Evolutionary conservation across 2,113 vertebrate species (phyloP).

Genomic region (Oxyura jamaicensis): DNA sequence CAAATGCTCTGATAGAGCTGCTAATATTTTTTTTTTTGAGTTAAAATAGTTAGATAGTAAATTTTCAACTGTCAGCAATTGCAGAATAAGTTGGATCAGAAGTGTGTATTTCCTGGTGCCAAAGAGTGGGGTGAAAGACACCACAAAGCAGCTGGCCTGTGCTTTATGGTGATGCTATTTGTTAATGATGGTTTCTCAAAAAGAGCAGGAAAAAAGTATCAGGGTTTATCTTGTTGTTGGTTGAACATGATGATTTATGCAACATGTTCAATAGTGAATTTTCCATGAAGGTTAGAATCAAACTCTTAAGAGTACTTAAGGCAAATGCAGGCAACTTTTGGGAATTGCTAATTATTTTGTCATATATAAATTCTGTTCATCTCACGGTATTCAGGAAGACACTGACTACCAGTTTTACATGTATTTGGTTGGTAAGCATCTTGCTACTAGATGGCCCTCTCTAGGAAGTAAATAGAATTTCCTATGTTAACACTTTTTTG

Average conservation of each 20-base stretch:
- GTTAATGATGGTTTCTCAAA: not conserved
- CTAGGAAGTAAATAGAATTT: not conserved
- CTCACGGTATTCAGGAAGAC: not conserved
- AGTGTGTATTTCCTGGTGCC: not conserved
- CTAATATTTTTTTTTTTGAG: not conserved
- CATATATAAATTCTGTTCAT: not conserved
- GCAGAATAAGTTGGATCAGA: not conserved
- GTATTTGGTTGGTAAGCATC: not conserved
- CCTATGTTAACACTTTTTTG: not conserved
- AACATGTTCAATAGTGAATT: not conserved
- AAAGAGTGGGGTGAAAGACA: not conserved
- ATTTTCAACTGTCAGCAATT: not conserved
- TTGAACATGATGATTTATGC: not conserved
- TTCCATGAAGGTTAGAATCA: not conserved
- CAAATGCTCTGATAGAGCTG: not conserved
- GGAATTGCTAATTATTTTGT: not conserved
- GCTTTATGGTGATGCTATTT: not conserved
- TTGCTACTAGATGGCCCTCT: not conserved
- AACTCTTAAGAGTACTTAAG: not conserved
- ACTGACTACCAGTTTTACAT: not conserved
- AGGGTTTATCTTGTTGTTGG: not conserved
- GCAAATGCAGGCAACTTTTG: not conserved
- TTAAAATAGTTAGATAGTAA: conserved; percentile 19
- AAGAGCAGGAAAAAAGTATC: not conserved
- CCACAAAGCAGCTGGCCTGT: not conserved